Evolutionary conservation across 2,797 vertebrate species (phyloP).

Genomic region (Labeo calbasu): DNA sequence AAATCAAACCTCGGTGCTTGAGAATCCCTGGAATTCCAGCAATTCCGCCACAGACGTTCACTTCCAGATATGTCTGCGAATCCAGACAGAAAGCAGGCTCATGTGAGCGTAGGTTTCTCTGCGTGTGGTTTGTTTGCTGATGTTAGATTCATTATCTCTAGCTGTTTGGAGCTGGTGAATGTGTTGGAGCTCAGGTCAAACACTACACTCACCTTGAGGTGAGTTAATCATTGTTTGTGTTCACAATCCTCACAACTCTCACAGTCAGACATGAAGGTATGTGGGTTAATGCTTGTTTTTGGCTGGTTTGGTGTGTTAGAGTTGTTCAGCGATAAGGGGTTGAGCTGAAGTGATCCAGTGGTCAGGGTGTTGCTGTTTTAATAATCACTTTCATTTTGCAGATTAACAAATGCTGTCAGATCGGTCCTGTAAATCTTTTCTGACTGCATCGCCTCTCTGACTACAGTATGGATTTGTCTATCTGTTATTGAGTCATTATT

Average conservation of each 20-base stretch:
- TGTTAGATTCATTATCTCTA: not conserved
- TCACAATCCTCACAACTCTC: not conserved
- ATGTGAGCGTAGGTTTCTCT: not conserved
- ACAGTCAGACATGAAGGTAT: not conserved
- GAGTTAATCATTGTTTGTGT: conserved; percentile 45
- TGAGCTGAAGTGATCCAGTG: not conserved
- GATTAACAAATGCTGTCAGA: not conserved
- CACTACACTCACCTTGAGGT: conserved; percentile 50
- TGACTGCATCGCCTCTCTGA: not conserved
- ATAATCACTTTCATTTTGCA: not conserved
- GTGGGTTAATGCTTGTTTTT: not conserved
- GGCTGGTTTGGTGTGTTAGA: not conserved
- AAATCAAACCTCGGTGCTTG: conserved; percentile 48
- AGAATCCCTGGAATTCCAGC: conserved; percentile 63
- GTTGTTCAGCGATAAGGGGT: not conserved
- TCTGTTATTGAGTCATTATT: conserved; percentile 2
- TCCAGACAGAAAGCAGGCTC: conserved; percentile 42
- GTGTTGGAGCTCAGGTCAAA: not conserved
- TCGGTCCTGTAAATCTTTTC: not conserved
- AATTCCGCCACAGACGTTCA: conserved; percentile 51
- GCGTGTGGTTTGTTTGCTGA: not conserved
- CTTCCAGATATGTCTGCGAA: conserved; percentile 22
- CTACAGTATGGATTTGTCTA: not conserved
- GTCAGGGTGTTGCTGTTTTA: not conserved
- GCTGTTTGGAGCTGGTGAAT: not conserved